Percentiles rank a stretch among this genome's conserved stretches.
Evolutionary conservation across 2,113 vertebrate genomes (phyloP).

Genomic region (Micronycteris hirsuta): DNA sequence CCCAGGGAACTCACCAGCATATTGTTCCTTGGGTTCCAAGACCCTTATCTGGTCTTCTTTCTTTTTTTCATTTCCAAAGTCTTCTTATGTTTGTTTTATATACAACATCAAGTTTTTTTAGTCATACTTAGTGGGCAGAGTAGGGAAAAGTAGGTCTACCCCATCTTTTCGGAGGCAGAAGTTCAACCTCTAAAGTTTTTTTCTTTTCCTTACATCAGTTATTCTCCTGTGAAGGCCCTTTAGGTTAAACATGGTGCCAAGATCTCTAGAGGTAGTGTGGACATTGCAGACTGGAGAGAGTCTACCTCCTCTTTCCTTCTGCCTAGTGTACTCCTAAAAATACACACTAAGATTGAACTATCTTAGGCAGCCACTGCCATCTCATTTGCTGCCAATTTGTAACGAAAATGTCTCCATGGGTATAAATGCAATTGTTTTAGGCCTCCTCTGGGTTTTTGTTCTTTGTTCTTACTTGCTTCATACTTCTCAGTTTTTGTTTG

Average conservation of each 20-base stretch:
- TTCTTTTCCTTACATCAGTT: background rate
- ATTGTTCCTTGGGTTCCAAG: background rate
- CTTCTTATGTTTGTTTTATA: background rate
- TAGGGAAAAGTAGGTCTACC: background rate
- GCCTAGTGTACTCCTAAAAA: background rate
- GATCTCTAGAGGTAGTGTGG: background rate
- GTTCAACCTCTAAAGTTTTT: background rate
- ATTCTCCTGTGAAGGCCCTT: background rate
- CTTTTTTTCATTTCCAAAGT: background rate
- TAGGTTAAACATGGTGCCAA: background rate
- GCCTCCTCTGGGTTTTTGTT: background rate
- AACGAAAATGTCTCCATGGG: background rate
- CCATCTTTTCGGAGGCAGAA: background rate
- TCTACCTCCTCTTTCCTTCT: background rate
- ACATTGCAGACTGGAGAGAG: background rate
- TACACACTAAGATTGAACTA: background rate
- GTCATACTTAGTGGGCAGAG: background rate
- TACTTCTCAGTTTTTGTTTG: background rate
- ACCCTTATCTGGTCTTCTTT: background rate
- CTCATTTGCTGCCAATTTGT: background rate
- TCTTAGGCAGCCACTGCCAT: background rate
- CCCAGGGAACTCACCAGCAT: background rate
- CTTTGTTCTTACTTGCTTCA: background rate
- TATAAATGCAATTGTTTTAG: background rate
- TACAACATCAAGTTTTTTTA: background rate